Conservation (phyloP, 1,140 invertebrate species). For the Brachystomella parvula region DNA sequence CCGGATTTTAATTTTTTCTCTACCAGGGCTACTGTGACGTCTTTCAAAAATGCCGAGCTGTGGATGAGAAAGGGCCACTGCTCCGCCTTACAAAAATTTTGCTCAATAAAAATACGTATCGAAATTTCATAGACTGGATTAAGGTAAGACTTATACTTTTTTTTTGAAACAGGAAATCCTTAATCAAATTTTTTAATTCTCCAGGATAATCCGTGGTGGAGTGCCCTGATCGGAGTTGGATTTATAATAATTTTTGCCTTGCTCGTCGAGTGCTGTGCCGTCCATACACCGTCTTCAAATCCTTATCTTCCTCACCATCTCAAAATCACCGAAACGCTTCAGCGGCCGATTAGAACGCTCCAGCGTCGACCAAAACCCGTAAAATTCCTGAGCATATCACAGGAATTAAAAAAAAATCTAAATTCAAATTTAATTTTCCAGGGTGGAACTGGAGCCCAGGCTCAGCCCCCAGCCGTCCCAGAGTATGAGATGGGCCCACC, state of each 20-base stretch:
- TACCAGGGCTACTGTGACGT: constrained; percentile 92
- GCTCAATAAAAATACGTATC: constrained; percentile 81
- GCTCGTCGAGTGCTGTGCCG: constrained; percentile 99
- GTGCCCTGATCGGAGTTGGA: constrained; percentile 77
- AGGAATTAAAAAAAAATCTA: constrained; percentile 1
- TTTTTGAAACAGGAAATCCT: neutral
- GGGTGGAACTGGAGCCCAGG: neutral
- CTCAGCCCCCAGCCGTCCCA: neutral
- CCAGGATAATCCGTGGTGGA: constrained; percentile 93
- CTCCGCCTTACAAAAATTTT: constrained; percentile 92
- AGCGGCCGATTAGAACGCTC: constrained; percentile 78
- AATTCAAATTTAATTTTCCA: neutral
- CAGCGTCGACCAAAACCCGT: constrained; percentile 53
- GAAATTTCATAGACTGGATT: constrained; percentile 76
- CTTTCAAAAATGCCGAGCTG: constrained; percentile 90
- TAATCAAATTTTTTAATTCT: constrained; percentile 26
- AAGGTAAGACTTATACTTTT: constrained; percentile 45
- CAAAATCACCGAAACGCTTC: constrained; percentile 74
- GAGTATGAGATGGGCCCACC: neutral
- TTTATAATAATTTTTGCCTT: constrained; percentile 93
- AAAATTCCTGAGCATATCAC: neutral
- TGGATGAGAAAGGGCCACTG: constrained; percentile 95
- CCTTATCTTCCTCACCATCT: constrained; percentile 81
- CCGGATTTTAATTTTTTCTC: no score
- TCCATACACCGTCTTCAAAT: constrained; percentile 96